Evolutionary conservation across 2,888 invertebrate species (phyloP).

Genomic region (Rambutsinella grinnellia): DNA sequence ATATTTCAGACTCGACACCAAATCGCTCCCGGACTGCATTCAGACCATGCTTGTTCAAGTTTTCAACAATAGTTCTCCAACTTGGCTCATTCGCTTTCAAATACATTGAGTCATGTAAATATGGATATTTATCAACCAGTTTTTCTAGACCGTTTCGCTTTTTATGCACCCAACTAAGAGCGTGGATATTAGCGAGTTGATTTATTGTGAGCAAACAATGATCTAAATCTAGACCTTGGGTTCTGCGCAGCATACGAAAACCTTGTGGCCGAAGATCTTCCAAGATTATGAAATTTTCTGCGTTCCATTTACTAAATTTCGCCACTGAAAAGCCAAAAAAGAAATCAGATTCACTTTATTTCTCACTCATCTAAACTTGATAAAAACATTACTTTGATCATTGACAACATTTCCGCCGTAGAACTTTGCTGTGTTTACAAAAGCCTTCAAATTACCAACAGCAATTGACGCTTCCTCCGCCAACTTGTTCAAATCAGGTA

Average conservation of each 20-base stretch:
- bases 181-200: slow-evolving; percentile 56
- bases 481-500: slow-evolving; percentile 14
- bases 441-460: not conserved
- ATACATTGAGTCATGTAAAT: slow-evolving; percentile 16
- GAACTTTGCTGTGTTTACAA: slow-evolving; percentile 3
- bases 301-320: slow-evolving; percentile 1
- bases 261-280: slow-evolving; percentile 29
- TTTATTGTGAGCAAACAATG: slow-evolving; percentile 54
- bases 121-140: slow-evolving; percentile 7
- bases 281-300: slow-evolving; percentile 12
- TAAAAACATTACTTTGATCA: not conserved
- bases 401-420: slow-evolving; percentile 25
- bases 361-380: not conserved
- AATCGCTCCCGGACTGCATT: slow-evolving; percentile 5
- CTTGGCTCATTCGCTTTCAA: slow-evolving; percentile 9
- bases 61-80: slow-evolving; percentile 19
- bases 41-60: slow-evolving; percentile 1
- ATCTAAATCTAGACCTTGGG: slow-evolving; percentile 43
- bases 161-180: slow-evolving; percentile 35
- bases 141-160: not conserved
- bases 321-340: too few relatives aligned
- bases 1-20: slow-evolving; percentile 6
- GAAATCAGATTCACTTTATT: not conserved
- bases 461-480: not conserved
- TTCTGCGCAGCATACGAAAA: slow-evolving; percentile 56